Evolutionary conservation across 2,113 vertebrate species (phyloP), one percentile per base, ranked within the genome.

Genomic region (Cebidichthys violaceus): DNA sequence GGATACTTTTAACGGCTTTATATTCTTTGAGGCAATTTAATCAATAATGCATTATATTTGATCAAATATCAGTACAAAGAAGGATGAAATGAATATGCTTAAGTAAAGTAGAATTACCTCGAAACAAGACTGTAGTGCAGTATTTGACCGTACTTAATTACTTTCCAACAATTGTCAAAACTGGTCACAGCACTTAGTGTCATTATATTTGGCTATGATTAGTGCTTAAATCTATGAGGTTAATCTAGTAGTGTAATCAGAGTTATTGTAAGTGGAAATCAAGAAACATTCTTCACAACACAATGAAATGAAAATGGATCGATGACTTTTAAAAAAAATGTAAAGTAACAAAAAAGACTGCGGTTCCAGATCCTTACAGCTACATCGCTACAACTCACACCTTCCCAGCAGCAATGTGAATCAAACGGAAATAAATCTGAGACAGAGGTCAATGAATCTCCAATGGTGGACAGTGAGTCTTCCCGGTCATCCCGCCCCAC

Each of bases 371-470:
- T 33, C 4, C 31, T 20, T 3, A 41, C 35, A 77, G 31, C 27
- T 33, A 14, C 4, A 60, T 47, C 45, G 39, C 37, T n/a, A 7
- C 47, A 27, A 24, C n/a, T 22, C 29, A 47, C 31, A 0, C 67
- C 35, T 68, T 68, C 39, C 22, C 2, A 0, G 4, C 70, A 52
- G 47, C 57, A 66, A 59, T 89, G 89, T 87, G 81, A 89, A 91
- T 92, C 87, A 92, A 91, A 91, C 2, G 10, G 78, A 81, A 75
- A 92, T 91, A 85, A 90, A 90, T 93, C 82, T 73, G 50, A 70
- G 67, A 65, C 54, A 29, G 81, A 73, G 79, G 82, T 82, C 74
- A 83, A 78, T 84, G 66, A 86, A 75, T 86, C 69, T 77, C 61
- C 69, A 59, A 55, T 64, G 88, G 70, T n/a, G 75, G 33, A 85